phyloP scores from a whole-genome alignment of 2,888 invertebrate species.

The Drosophila buzzatii region DNA sequence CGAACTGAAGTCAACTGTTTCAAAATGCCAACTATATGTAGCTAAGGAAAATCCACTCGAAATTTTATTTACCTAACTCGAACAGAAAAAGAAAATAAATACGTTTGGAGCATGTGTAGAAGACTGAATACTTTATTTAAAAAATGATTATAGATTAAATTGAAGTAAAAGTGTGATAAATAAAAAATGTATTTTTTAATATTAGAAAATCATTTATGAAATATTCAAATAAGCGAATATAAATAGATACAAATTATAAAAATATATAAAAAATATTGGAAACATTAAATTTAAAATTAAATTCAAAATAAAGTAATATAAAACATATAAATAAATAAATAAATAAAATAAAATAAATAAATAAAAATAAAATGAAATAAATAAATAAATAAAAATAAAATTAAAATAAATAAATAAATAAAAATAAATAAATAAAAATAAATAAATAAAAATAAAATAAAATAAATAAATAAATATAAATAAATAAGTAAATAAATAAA shows the following conservation, averaged over 20 bases:
- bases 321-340: no score
- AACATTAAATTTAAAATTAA: no score
- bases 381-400: no score
- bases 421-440: not conserved
- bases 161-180: no score
- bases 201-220: not conserved
- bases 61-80: conserved; percentile 52
- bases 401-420: no score
- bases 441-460: not conserved
- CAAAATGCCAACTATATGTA: conserved; percentile 38
- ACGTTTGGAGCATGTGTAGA: not conserved
- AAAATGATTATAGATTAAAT: not conserved
- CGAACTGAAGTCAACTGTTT: conserved; percentile 11
- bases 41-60: conserved; percentile 41
- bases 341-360: no score
- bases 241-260: not conserved
- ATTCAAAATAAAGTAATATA: no score
- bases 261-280: not conserved
- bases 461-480: no score
- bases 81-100: not conserved
- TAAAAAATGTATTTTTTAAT: not conserved
- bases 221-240: not conserved
- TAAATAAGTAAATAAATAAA: no score
- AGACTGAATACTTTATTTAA: conserved; percentile 11
- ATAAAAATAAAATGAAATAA: no score